A percentile compares a stretch with the other conserved stretches of the same genome.
Evolutionary conservation across 2,888 invertebrate genomes (phyloP).

Genomic region (Saturnia japonica): DNA sequence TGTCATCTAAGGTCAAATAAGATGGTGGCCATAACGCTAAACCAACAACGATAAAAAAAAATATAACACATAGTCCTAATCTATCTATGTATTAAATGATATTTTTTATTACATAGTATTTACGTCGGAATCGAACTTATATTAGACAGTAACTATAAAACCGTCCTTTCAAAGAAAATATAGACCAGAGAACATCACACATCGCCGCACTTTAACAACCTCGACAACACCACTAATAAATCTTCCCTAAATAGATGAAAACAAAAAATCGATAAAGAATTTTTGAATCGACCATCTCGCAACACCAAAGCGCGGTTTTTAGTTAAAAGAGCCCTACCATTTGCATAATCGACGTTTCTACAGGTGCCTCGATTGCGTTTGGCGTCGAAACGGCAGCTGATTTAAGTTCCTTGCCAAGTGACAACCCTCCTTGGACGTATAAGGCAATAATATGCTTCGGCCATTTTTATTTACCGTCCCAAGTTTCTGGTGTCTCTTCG

Average conservation of each 20-base stretch:
- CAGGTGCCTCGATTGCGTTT: slow-evolving; percentile 61
- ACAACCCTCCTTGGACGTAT: slow-evolving; percentile 68
- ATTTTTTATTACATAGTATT: neutral
- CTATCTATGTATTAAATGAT: neutral
- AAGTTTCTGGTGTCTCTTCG: slow-evolving; percentile 23
- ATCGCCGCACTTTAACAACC: slow-evolving; percentile 43
- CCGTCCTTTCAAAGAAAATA: neutral
- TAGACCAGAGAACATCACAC: slow-evolving; percentile 44
- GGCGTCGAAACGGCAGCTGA: slow-evolving; percentile 62
- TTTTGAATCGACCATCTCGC: slow-evolving; percentile 46
- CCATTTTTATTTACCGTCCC: slow-evolving; percentile 70
- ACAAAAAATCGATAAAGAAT: slow-evolving; percentile 39
- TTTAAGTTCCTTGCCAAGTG: slow-evolving; percentile 68
- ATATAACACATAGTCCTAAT: too few species aligned
- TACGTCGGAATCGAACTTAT: neutral
- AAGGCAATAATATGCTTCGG: slow-evolving; percentile 66
- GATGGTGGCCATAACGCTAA: too few species aligned
- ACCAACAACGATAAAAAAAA: too few species aligned
- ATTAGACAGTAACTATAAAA: neutral
- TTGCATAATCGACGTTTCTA: slow-evolving; percentile 80
- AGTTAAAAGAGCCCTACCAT: slow-evolving; percentile 66
- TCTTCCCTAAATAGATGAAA: slow-evolving; percentile 23
- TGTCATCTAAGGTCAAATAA: too few species aligned
- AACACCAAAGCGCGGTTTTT: slow-evolving; percentile 63
- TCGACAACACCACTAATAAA: slow-evolving; percentile 19